Evolutionary conservation across 2,888 invertebrate genomes (phyloP).

Genomic region (Cephus runcator): DNA sequence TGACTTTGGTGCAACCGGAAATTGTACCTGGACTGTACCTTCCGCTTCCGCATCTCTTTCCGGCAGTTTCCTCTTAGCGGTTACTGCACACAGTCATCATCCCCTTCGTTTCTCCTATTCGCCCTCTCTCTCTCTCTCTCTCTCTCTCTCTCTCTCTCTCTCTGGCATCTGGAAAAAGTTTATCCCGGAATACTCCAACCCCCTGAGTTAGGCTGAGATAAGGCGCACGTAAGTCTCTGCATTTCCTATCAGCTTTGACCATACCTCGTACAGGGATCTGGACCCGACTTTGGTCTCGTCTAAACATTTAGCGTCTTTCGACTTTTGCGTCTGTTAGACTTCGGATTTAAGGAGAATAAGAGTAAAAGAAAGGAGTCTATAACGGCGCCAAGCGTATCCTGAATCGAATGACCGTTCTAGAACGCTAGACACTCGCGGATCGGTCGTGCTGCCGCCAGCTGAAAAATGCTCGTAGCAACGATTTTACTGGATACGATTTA

Average conservation of each 20-base stretch:
- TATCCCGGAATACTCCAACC: background rate
- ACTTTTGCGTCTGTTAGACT: too few relatives aligned
- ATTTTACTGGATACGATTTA: conserved; percentile 8
- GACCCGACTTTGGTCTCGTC: background rate
- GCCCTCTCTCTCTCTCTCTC: too few relatives aligned
- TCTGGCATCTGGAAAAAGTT: background rate
- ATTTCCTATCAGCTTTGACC: background rate
- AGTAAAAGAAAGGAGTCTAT: too few relatives aligned
- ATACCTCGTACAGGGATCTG: background rate
- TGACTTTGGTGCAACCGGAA: background rate
- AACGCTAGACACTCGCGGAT: too few relatives aligned
- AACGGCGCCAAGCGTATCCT: too few relatives aligned
- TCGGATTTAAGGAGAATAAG: too few relatives aligned
- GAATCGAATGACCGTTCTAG: too few relatives aligned
- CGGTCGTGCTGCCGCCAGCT: too few relatives aligned
- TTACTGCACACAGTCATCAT: background rate
- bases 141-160: too few relatives aligned
- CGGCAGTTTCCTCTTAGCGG: background rate
- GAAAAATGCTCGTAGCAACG: background rate
- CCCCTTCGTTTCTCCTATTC: background rate
- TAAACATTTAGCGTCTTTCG: background rate
- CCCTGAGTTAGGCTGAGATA: background rate
- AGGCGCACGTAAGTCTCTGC: background rate
- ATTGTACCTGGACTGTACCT: background rate
- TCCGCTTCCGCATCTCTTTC: background rate